Base-by-base conservation (phyloP, 2,888 invertebrate genomes). In the Mythimna vitellina region DNA sequence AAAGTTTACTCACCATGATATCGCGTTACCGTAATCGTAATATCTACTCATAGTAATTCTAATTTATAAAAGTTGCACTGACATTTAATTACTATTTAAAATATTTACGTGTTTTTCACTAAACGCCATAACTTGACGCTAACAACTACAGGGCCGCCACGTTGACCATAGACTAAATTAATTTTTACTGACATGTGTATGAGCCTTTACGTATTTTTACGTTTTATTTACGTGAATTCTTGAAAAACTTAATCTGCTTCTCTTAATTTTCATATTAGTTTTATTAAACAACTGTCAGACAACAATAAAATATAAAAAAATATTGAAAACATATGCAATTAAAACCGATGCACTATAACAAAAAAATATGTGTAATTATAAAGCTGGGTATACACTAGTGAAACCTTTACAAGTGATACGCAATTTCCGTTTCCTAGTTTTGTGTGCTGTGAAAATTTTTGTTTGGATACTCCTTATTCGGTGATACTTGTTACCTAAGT, bases 21-120 rank as follows among this genome's bases (percentile, higher is more conserved):
- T 93, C 89, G 94, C 95, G 92, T 94, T 96, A 92, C 94, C 91
- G 93, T 95, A 96, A 93, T 96, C 96, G 94, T 94, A 96, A 94
- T 96, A 96, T 93, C 96, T 95, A 93, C 94, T 96, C 96, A 96
- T 96, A 92, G 92, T 95, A 92, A 90, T 84, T 91, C 89, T 90
- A 90, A 89, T 88, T 91, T 90, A 90, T 76, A 88, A 88, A 89
- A 90, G 86, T 85, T 89, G 87, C 90, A 91, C 90, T 90, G 89
- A 91, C 92, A 92, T 91, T 93, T 88, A 92, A 70, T 87, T 86
- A 89, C 89, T 86, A 87, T 89, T 89, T 89, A 84, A 89, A 91
- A 82, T 88, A 90, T 92, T 93, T 90, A 92, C 86, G 87, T 92
- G 91, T 92, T 89, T 90, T 89, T 88, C 88, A 92, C 89, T 88